Evolutionary conservation across 2,113 vertebrate genomes (phyloP), one percentile per base, ranked within the genome.

Genomic region (Hippocampus barbouri): DNA sequence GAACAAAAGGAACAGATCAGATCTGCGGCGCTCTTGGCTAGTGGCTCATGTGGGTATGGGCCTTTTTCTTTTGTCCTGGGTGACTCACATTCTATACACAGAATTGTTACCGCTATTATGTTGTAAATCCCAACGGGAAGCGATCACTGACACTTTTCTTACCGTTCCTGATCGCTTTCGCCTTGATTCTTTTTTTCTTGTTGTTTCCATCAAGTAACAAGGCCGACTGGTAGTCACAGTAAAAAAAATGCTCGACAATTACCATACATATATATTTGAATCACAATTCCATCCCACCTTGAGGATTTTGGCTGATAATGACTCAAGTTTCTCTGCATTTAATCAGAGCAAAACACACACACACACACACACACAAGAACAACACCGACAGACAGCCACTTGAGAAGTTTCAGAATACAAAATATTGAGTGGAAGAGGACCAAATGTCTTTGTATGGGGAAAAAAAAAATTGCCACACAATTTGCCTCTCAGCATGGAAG

Each of bases 51-150:
- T 40, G 23, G 63, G 61, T 68, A 23, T 53, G 67, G 59, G 59
- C 61, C 56, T 76, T 45, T 30, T 15, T 51, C 25, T n/a, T 51
- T 49, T 53, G 51, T 62, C 47, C 60, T 75, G 40, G 59, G 25
- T 68, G 69, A 77, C 51, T 77, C 72, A 54, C 51, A 25, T 16
- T 54, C 23, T 54, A 45, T 23, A 10, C 30, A 71, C 18, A 43
- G 27, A 67, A 69, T 82, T 80, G 73, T 71, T 66, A 18, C 61
- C 66, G 62, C 78, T 78, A 57, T 56, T 56, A 56, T 23, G 63
- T 25, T 68, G 51, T 70, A 75, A 85, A 80, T 80, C 72, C 61
- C 40, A 23, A 38, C 64, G 68, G 66, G 43, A 72, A 71, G 81
- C 68, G 76, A 68, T 56, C 53, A 23, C 53, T 23, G 53, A 11